Evolutionary conservation across 2,888 invertebrate genomes (phyloP).

Genomic region (Volucella inflata): DNA sequence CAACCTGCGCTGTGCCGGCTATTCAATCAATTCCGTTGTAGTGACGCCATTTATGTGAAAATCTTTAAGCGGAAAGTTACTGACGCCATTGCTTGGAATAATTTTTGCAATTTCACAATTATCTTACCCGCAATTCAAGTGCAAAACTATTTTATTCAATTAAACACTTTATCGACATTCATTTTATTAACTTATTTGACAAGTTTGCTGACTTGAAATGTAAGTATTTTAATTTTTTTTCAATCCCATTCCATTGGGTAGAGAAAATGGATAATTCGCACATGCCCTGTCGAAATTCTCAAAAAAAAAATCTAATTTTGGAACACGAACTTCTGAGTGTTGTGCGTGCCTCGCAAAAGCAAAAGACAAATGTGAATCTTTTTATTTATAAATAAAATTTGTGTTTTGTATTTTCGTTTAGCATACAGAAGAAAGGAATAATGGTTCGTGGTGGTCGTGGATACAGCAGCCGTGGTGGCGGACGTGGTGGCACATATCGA

Average conservation of each 20-base stretch:
- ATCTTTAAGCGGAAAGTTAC: neutral
- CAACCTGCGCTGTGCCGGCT: constrained; percentile 30
- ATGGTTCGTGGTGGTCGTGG: constrained; percentile 81
- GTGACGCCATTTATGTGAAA: constrained; percentile 45
- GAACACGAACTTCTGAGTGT: neutral
- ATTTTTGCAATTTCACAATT: constrained; percentile 3
- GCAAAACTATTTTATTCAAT: neutral
- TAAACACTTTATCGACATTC: neutral
- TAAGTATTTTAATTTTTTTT: constrained; percentile 10
- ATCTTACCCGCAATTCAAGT: neutral
- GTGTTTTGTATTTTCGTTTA: neutral
- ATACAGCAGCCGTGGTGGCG: constrained; percentile 78
- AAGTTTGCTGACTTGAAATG: constrained; percentile 1
- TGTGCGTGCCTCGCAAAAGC: neutral
- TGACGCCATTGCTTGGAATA: neutral
- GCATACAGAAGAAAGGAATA: constrained; percentile 8
- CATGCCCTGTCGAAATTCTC: too few relatives aligned
- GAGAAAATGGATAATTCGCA: neutral
- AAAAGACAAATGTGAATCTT: neutral
- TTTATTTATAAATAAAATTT: neutral
- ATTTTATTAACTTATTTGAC: constrained; percentile 1
- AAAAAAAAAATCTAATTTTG: constrained; percentile 3
- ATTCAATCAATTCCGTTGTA: constrained; percentile 12
- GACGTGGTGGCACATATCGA: constrained; percentile 79
- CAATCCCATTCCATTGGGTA: neutral